phyloP scores from a whole-genome alignment of 2,113 vertebrate species.

The Rhodinocichla rosea region DNA sequence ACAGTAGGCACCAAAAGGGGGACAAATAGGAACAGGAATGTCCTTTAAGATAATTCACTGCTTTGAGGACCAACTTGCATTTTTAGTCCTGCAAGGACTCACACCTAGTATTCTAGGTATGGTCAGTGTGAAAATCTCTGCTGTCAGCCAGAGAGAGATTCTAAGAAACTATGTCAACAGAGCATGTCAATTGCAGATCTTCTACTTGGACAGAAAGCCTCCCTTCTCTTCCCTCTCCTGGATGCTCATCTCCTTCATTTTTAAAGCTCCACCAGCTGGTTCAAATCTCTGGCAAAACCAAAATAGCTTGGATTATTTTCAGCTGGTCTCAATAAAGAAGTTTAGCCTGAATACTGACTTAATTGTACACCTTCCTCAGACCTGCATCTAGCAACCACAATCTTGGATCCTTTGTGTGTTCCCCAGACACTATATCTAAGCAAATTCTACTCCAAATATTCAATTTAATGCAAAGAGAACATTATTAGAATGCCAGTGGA shows the following conservation, averaged over 20 bases:
- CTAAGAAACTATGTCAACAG: neutral
- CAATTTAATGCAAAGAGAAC: neutral
- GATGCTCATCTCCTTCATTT: neutral
- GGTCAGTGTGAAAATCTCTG: neutral
- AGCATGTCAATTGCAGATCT: accelerated
- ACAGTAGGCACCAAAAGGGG: neutral
- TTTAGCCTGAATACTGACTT: neutral
- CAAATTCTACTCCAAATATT: neutral
- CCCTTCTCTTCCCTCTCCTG: neutral
- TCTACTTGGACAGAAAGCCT: neutral
- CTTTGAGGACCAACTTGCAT: neutral
- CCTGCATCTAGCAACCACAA: neutral
- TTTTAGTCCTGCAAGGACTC: neutral
- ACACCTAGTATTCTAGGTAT: neutral
- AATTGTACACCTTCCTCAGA: neutral
- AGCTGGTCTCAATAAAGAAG: neutral
- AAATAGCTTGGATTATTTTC: neutral
- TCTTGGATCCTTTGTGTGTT: neutral
- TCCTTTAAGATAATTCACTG: neutral
- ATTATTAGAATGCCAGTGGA: neutral
- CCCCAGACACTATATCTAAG: neutral
- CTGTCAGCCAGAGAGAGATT: neutral
- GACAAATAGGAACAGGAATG: neutral
- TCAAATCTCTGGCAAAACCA: neutral
- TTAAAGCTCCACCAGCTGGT: neutral